A percentile compares a stretch with the other conserved stretches of the same genome.
Conservation (phyloP, 1,140 invertebrate genomes). For the Eupristina koningsbergeri region DNA sequence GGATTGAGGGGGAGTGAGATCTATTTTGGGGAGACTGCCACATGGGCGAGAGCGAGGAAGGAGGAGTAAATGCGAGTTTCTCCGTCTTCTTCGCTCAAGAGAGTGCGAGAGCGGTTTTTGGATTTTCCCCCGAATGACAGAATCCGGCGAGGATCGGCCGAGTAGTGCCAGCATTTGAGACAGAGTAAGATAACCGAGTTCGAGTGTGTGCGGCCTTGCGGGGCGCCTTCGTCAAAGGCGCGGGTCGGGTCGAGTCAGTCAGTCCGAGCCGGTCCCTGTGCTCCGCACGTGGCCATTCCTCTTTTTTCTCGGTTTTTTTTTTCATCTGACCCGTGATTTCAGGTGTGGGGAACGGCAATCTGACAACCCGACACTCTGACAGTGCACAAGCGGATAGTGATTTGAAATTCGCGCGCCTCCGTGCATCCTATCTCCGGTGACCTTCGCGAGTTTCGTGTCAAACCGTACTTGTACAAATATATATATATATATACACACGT, state of each 20-base stretch:
- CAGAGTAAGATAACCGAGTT: background rate
- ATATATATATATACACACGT: background rate
- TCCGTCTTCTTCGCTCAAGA: background rate
- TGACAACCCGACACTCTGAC: background rate
- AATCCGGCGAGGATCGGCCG: background rate
- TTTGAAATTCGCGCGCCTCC: background rate
- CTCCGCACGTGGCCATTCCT: background rate
- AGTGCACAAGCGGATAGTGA: background rate
- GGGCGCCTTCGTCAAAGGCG: background rate
- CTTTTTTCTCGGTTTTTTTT: too few relatives aligned
- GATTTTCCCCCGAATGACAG: slow-evolving; percentile 24
- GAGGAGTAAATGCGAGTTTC: background rate
- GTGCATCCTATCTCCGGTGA: background rate
- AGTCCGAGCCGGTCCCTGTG: slow-evolving; percentile 33
- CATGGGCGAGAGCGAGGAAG: background rate
- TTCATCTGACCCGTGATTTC: background rate
- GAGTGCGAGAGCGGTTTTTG: slow-evolving; percentile 9
- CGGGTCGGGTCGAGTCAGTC: slow-evolving; percentile 30
- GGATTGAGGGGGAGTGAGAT: background rate
- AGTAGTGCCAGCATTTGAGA: background rate
- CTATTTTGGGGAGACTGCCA: slow-evolving; percentile 23
- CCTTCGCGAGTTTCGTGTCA: background rate
- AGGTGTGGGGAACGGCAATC: too few relatives aligned
- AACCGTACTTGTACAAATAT: background rate
- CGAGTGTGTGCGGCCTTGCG: slow-evolving; percentile 11